Evolutionary conservation across 2,888 invertebrate species (phyloP).

Genomic region (Dexiosoma caninum): DNA sequence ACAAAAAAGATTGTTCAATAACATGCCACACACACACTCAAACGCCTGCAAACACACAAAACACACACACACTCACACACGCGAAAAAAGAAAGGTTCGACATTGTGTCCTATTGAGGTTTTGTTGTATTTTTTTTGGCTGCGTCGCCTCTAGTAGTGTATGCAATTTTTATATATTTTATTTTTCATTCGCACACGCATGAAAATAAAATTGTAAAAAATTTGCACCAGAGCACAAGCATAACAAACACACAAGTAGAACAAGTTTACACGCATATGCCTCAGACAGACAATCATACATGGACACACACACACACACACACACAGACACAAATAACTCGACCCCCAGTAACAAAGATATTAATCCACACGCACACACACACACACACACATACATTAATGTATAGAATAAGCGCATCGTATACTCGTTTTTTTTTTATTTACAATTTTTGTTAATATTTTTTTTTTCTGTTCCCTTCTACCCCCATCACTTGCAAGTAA

Average conservation of each 20-base stretch:
- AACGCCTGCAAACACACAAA: background rate
- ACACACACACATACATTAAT: background rate
- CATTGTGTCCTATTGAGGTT: slow-evolving; percentile 62
- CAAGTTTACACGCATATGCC: slow-evolving; percentile 3
- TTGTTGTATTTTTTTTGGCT: slow-evolving; percentile 62
- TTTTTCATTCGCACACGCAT: slow-evolving; percentile 75
- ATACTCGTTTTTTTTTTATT: slow-evolving; percentile 6
- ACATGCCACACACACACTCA: slow-evolving; percentile 29
- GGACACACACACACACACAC: background rate
- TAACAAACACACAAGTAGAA: slow-evolving; percentile 4
- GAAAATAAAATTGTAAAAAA: slow-evolving; percentile 74
- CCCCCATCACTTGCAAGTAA: slow-evolving; percentile 50
- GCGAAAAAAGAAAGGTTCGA: slow-evolving; percentile 57
- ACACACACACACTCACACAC: slow-evolving; percentile 1
- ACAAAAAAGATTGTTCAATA: background rate
- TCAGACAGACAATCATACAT: background rate
- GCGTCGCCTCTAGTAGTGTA: background rate
- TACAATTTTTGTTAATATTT: slow-evolving; percentile 16
- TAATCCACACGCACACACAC: background rate
- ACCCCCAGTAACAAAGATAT: background rate
- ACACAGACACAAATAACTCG: background rate
- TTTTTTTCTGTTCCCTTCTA: slow-evolving; percentile 13
- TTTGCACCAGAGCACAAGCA: slow-evolving; percentile 11
- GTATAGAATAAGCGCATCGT: too few species aligned
- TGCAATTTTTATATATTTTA: slow-evolving; percentile 69